Evolutionary conservation across 2,888 invertebrate species (phyloP), one percentile per base, ranked within the genome.

Genomic region (Gandaritis pyraliata): DNA sequence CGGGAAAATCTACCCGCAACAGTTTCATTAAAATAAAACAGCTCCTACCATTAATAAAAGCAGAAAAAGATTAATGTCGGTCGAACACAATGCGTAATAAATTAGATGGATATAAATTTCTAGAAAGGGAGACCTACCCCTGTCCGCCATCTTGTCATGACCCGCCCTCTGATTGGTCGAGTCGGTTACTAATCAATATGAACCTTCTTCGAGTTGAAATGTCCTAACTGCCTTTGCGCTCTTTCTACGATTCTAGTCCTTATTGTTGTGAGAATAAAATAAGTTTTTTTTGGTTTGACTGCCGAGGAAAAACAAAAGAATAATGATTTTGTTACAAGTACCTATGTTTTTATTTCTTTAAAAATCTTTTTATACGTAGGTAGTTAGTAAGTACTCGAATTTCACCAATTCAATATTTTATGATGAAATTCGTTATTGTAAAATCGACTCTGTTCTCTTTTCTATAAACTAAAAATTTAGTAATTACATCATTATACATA

Each of bases 21-120:
- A 67, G 74, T 88, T 90, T 91, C 90, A 90, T 91, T 91, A 91
- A 90, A 91, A 90, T 90, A 90, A 90, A 90, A 89, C 87, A 82
- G 78, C 66, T 66, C 61, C 58, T 66, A 85, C 87, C 90, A 90
- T 90, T 92, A 90, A 92, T 90, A 90, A 88, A 87, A 82, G 86
- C 68, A 77, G 83, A 87, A 85, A 87, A 91, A 92, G 91, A 91
- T 92, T 90, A 92, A 92, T 92, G 91, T 89, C 85, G 75, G 78
- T 56, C 57, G 69, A 76, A 80, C 80, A 91, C 91, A 91, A 91
- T 87, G 85, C 83, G 85, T 92, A 89, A 92, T 92, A 91, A 91
- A 92, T 92, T 92, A 90, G 84, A 81, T 80, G 80, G 83, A 79
- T 87, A 85, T 85, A 70, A 68, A 68, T 87, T 84, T 85, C 72